Evolutionary conservation across 2,888 invertebrate species (phyloP), one percentile per base, ranked within the genome.

Genomic region (Drosophila niveifrons): DNA sequence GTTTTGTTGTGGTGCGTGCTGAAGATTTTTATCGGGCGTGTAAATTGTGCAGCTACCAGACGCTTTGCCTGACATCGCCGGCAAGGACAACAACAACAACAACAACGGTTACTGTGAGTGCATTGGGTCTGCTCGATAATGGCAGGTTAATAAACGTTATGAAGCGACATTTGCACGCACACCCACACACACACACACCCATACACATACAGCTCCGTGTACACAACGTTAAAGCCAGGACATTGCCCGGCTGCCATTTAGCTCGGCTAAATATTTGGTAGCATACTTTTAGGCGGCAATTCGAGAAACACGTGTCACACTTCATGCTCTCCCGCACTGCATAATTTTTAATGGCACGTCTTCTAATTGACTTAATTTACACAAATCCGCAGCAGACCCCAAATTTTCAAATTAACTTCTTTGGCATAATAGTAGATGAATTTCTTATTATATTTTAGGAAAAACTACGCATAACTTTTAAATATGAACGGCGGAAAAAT

Each of bases 101-200:
- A 39, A 23, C 28, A 39, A 29, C 36, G 31, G 7, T 15, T 10
- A 23, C 53, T 51, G 43, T 61, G 62, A 59, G 55, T 78, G 85
- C 73, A 75, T 52, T 72, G 66, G 67, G 55, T 53, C 51, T 55
- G 58, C 69, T 57, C 71, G 72, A 76, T 83, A 88, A 78, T 88
- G 78, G 70, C 74, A 81, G 84, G 79, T 89, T 85, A 89, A 85
- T 85, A 86, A 83, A 87, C 84, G 87, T 78, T 89, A 78, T 82
- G 72, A 71, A 72, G 68, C 72, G 75, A 69, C 83, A 75, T 66
- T 80, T 62, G 63, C 65, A 56, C 29, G 51, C 52, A 47, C 75
- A 63, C 46, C 56, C 43, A 61, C 57, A 34, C 29, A 55, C 31
- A 18, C 31, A 17, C 8, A 31, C 53, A 55, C 31, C 17, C 31